Evolutionary conservation across 1,140 invertebrate species (phyloP), one percentile per base, ranked within the genome.

Genomic region (Pentalonia nigronervosa): DNA sequence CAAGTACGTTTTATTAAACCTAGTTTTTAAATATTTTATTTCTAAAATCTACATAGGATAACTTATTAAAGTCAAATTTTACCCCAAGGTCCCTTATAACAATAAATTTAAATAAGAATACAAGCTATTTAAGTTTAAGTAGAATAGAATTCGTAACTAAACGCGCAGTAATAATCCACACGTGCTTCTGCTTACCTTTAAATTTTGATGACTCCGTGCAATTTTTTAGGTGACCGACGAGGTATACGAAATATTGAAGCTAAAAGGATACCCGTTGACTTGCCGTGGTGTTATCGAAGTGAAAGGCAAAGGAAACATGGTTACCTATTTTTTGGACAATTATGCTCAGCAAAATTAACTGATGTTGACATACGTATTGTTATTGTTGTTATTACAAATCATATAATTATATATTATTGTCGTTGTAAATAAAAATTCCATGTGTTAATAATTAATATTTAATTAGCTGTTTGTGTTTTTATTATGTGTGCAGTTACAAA

Each of bases 271-370:
- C 95, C 96, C 96, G 60, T 95, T 98, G 20, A 97, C 96, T 3
- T 98, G 97, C 95, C 96, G 98, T 25, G 98, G 98, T 1, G 97
- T 96, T 9, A 97, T 99, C 36, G 97, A 98, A 94, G 98, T 99
- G 7, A 99, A 99, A 95, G 98, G 98, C 41, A 99, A 99, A 95
- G 98, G 98, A 1, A 97, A 98, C 84, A 99, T 99, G 98, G 96
- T 98, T n/a, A 99, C 98, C 0, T 99, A 98, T 95, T 98, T 99
- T 95, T 96, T 98, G 86, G 97, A 97, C 91, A 97, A 96, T 53
- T 93, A 91, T 56, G 91, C 91, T 93, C 91, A 93, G 7, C 91
- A 93, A 56, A 93, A 93, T 56, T 83, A 93, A 67, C 36, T 25
- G 36, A 86, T 84, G 91, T 93, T 93, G 81, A 86, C n/a, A 34